phyloP scores from a whole-genome alignment of 2,888 invertebrate genomes.

The Apocheima hispidaria region DNA sequence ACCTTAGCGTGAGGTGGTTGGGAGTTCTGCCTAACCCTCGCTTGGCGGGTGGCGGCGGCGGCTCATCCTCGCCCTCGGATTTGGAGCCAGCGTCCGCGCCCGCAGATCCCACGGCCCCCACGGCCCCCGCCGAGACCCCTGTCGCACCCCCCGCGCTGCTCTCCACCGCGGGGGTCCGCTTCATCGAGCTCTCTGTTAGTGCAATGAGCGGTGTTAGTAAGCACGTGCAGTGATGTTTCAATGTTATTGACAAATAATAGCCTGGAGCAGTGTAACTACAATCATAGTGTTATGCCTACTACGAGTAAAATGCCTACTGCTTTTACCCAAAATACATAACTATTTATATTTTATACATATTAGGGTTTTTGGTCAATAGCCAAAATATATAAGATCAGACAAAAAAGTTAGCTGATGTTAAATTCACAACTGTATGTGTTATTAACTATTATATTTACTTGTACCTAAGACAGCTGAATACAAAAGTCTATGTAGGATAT shows the following conservation, averaged over 20 bases:
- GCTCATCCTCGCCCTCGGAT: slow-evolving; percentile 95
- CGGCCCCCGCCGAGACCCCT: not conserved
- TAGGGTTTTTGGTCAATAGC: no score
- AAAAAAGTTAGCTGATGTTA: no score
- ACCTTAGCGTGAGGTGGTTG: slow-evolving; percentile 96
- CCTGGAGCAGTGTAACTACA: no score
- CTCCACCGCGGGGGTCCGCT: slow-evolving; percentile 55
- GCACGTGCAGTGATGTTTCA: not conserved
- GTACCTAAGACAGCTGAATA: no score
- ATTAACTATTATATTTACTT: no score
- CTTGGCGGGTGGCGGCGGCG: slow-evolving; percentile 88
- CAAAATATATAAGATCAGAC: no score
- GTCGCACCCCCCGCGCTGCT: slow-evolving; percentile 52
- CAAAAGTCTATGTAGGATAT: no score
- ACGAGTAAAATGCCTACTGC: no score
- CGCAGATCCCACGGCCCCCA: not conserved
- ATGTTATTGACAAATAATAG: not conserved
- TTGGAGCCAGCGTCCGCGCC: slow-evolving; percentile 88
- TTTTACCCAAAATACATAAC: no score
- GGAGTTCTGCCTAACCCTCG: slow-evolving; percentile 94
- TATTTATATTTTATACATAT: no score
- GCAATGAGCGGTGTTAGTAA: slow-evolving; percentile 31
- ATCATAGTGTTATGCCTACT: no score
- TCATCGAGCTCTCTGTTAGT: slow-evolving; percentile 59
- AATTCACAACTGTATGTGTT: no score